Evolutionary conservation across 2,113 vertebrate species (phyloP).

Genomic region (Pelecanus crispus): DNA sequence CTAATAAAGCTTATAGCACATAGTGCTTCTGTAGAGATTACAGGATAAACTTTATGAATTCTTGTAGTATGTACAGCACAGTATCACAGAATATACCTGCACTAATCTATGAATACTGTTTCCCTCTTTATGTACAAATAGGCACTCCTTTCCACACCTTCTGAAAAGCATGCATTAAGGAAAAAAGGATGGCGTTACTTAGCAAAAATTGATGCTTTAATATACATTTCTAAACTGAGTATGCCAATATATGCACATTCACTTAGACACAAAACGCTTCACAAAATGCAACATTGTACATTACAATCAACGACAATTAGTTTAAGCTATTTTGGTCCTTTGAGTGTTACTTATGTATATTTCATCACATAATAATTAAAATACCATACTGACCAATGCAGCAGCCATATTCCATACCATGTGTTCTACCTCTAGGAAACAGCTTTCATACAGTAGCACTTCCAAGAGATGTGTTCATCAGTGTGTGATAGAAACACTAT

Average conservation of each 20-base stretch:
- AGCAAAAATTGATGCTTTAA: neutral
- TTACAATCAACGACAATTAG: neutral
- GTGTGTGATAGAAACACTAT: slow-evolving; percentile 37
- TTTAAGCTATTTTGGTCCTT: neutral
- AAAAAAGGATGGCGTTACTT: neutral
- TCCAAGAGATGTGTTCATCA: slow-evolving; percentile 60
- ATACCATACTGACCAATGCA: slow-evolving; percentile 60
- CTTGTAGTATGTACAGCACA: neutral
- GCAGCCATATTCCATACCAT: slow-evolving; percentile 52
- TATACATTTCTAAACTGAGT: neutral
- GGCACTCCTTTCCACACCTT: neutral
- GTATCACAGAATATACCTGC: neutral
- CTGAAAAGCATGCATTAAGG: neutral
- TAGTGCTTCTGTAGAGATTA: neutral
- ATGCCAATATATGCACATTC: neutral
- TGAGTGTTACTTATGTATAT: neutral
- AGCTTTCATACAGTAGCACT: slow-evolving; percentile 46
- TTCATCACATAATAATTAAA: slow-evolving; percentile 51
- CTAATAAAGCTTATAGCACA: neutral
- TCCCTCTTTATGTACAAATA: neutral
- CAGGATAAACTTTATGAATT: neutral
- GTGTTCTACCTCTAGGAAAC: slow-evolving; percentile 52
- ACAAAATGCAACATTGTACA: neutral
- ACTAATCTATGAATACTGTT: neutral
- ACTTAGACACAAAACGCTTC: neutral